Evolutionary conservation across 2,888 invertebrate species (phyloP), one percentile per base, ranked within the genome.

Genomic region (Kuschelorhynchus macadamiae): DNA sequence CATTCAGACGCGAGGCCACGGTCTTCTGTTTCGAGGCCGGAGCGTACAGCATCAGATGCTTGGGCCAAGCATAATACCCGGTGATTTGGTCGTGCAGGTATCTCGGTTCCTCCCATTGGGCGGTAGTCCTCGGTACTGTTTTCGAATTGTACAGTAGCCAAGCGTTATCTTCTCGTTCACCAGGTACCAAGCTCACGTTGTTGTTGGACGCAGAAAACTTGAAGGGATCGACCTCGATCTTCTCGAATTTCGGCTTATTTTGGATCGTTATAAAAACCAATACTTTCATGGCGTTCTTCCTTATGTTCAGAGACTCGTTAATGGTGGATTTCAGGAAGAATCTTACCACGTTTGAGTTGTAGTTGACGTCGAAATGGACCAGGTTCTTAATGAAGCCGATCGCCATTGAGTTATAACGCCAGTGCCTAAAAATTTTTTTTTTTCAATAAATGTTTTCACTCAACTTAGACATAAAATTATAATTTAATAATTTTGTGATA

Each of bases 401-500:
- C 0, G 91, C 91, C 81, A 95, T 88, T 72, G 90, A 87, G 53
- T 91, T 87, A 71, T 94, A 93, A 49, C 94, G 89, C 96, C 96
- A 96, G 80, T 93, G 93, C 17, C 92, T 91, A 77, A 47, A 83
- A 68, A 20, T n/a, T n/a, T n/a, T n/a, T n/a, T n/a, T n/a, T n/a
- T n/a, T n/a, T n/a, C n/a, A n/a, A n/a, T n/a, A n/a, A n/a, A n/a
- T n/a, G n/a, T n/a, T n/a, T n/a, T n/a, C n/a, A n/a, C n/a, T n/a
- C n/a, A n/a, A n/a, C n/a, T n/a, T n/a, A n/a, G n/a, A n/a, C n/a
- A n/a, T n/a, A n/a, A n/a, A n/a, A n/a, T n/a, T n/a, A n/a, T n/a
- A n/a, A n/a, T n/a, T n/a, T n/a, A n/a, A n/a, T n/a, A n/a, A n/a
- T n/a, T n/a, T n/a, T n/a, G n/a, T n/a, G n/a, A n/a, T n/a, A n/a